These are phyloP conservation scores for Platyscapa corneri DNA, from an alignment of 1,140 invertebrate species.

Conservation along the genomic window DNA sequence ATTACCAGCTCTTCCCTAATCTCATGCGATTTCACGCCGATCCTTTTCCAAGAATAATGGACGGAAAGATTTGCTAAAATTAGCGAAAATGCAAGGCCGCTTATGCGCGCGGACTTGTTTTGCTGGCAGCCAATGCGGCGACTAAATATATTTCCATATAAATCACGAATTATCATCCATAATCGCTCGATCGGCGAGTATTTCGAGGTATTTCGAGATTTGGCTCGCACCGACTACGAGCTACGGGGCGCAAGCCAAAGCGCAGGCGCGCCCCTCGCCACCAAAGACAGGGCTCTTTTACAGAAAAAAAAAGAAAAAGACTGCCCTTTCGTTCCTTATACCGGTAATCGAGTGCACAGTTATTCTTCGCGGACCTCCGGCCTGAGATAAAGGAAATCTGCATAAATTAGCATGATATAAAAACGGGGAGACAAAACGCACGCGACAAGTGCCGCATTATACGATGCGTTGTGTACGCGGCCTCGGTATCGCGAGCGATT, in stretches of 20 bases:
- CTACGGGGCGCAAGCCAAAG: background rate
- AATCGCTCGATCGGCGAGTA: constrained; percentile 17
- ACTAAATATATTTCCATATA: constrained; percentile 16
- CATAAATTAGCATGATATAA: constrained; percentile 48
- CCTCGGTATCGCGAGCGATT: too few species aligned
- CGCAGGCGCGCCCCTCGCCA: too few species aligned
- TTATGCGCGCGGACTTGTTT: too few species aligned
- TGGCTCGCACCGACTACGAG: background rate
- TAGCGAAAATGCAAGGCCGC: too few species aligned
- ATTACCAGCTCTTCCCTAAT: too few species aligned
- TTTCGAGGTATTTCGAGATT: background rate
- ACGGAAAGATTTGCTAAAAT: too few species aligned
- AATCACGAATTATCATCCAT: constrained; percentile 35
- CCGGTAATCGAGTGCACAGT: constrained; percentile 20
- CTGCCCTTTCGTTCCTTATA: background rate
- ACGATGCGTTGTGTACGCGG: background rate
- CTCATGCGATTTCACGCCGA: too few species aligned
- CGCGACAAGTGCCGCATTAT: constrained; percentile 15
- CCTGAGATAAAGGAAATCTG: constrained; percentile 41
- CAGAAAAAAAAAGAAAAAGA: background rate
- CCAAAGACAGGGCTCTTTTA: background rate
- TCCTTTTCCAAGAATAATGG: too few species aligned
- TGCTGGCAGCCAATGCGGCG: too few species aligned
- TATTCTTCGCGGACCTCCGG: constrained; percentile 16
- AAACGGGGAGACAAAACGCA: constrained; percentile 14